Evolutionary conservation across 2,888 invertebrate genomes (phyloP).

Genomic region (Ormyrus labotus): DNA sequence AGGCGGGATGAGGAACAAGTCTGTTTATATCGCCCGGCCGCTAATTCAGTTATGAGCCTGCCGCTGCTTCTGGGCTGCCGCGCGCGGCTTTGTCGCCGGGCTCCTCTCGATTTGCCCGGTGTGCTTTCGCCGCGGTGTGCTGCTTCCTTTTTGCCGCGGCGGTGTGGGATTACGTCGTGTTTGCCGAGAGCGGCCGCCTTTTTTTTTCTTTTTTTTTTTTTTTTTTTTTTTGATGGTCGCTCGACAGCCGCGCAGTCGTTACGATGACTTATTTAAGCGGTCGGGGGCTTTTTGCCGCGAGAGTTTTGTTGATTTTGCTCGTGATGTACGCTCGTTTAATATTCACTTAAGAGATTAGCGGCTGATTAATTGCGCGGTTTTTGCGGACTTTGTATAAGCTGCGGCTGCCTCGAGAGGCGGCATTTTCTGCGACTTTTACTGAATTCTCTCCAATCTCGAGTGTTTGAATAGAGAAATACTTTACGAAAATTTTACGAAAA

Average conservation of each 20-base stretch:
- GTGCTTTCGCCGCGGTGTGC: constrained; percentile 14
- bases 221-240: not conserved
- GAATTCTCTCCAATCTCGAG: no score
- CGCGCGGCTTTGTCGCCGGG: no score
- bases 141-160: not conserved
- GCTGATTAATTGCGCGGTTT: no score
- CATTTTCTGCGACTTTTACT: no score
- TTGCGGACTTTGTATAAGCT: no score
- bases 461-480: no score
- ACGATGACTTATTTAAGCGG: constrained; percentile 20
- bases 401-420: no score
- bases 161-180: not conserved
- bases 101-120: not conserved
- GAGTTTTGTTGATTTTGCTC: no score
- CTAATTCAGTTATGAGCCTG: constrained; percentile 50
- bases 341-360: no score
- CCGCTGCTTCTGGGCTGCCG: not conserved
- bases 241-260: not conserved
- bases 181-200: not conserved
- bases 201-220: no score
- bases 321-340: no score
- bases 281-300: not conserved
- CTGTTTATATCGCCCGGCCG: constrained; percentile 38
- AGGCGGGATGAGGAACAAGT: constrained; percentile 44
- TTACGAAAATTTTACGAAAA: no score